Conservation (phyloP, 2,888 invertebrate genomes). For the Caenorhabditis sp. region DNA sequence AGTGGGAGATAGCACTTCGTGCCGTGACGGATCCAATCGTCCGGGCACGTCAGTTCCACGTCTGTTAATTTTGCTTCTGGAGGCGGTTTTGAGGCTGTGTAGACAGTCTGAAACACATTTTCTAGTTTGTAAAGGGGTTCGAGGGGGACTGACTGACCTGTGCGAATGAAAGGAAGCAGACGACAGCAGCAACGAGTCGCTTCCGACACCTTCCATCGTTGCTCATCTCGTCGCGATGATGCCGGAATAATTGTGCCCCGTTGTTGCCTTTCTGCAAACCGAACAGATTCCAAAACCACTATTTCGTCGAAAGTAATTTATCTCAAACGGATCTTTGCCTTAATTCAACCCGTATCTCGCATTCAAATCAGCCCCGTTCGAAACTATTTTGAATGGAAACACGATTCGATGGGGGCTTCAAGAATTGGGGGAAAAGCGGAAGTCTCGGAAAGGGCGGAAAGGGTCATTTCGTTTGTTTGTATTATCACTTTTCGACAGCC, state of each 20-base stretch:
- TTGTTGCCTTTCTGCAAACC: constrained; percentile 5
- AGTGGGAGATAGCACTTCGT: constrained; percentile 75
- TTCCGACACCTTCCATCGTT: constrained; percentile 41
- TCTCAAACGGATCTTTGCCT: neutral
- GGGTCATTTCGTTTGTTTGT: constrained; percentile 13
- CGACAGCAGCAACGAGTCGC: constrained; percentile 22
- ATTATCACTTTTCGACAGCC: constrained; percentile 43
- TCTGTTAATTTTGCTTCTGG: constrained; percentile 54
- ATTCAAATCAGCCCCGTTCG: neutral
- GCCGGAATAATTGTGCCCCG: constrained; percentile 34
- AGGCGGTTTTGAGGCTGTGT: constrained; percentile 20
- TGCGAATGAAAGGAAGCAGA: neutral
- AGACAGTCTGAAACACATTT: constrained; percentile 36
- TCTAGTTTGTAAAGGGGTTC: neutral
- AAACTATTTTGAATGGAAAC: constrained; percentile 7
- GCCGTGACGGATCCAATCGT: constrained; percentile 75
- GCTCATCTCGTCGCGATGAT: constrained; percentile 1
- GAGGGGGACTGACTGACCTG: neutral
- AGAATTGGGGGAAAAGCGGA: constrained; percentile 14
- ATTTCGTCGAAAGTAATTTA: neutral
- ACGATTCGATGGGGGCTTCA: neutral
- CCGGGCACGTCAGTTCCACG: constrained; percentile 73
- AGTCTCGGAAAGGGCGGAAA: constrained; percentile 13
- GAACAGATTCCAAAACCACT: neutral
- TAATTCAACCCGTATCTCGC: neutral